Percentiles rank a stretch among this genome's conserved stretches.
Evolutionary conservation across 2,113 vertebrate species (phyloP).

Genomic region (Chaetura pelagica): DNA sequence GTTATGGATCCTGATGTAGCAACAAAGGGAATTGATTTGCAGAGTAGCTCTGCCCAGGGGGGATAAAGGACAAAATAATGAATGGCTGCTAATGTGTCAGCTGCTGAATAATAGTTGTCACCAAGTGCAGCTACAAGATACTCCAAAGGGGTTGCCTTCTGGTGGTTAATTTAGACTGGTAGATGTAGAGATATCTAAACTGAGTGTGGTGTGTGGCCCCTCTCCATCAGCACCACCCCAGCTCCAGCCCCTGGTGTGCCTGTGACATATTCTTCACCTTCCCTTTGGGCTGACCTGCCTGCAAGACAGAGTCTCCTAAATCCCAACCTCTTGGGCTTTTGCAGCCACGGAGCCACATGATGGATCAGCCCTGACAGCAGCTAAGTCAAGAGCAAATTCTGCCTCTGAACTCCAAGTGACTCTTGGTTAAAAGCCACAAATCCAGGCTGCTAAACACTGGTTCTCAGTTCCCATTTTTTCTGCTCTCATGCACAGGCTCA

Average conservation of each 20-base stretch:
- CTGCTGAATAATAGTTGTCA: background rate
- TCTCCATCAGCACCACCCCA: background rate
- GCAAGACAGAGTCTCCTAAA: background rate
- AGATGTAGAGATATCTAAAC: background rate
- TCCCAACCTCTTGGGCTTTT: accelerated
- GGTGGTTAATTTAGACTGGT: accelerated
- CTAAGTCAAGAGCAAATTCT: background rate
- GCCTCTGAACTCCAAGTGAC: background rate
- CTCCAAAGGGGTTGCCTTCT: background rate
- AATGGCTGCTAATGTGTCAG: background rate
- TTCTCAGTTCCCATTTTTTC: background rate
- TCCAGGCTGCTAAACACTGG: background rate
- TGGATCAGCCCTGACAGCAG: background rate
- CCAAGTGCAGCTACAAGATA: background rate
- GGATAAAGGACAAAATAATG: background rate
- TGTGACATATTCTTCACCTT: background rate
- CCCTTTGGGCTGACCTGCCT: background rate
- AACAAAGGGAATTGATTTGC: conserved; percentile 32
- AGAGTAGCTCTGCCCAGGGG: background rate
- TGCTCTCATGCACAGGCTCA: background rate
- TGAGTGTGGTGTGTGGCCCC: accelerated
- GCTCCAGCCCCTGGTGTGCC: background rate
- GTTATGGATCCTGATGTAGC: background rate
- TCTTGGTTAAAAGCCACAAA: background rate
- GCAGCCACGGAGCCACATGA: background rate